Percentiles rank a stretch among this genome's conserved stretches.
phyloP scores from a whole-genome alignment of 2,113 vertebrate genomes.

The Hystrix brachyura region DNA sequence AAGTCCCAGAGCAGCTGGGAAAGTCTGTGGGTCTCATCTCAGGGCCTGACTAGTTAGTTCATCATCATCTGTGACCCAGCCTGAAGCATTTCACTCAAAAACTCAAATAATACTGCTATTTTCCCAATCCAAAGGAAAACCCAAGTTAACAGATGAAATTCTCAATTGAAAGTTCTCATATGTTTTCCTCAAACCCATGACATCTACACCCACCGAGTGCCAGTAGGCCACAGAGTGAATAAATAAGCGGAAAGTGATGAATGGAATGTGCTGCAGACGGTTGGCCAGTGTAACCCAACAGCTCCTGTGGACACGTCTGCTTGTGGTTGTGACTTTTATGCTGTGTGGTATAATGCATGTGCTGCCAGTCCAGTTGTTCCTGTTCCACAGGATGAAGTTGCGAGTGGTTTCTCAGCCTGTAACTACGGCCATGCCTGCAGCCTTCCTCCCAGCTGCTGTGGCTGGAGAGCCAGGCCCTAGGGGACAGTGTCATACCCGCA shows the following conservation, averaged over 20 bases:
- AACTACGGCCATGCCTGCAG: accelerated
- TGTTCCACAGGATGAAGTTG: not conserved
- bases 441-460: not conserved
- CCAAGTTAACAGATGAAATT: not conserved
- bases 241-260: not conserved
- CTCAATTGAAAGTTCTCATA: not conserved
- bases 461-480: not conserved
- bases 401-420: not conserved
- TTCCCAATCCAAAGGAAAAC: not conserved
- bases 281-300: not conserved
- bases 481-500: not conserved
- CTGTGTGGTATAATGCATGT: accelerated
- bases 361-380: not conserved
- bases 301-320: not conserved
- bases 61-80: not conserved
- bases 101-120: not conserved
- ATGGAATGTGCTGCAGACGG: not conserved
- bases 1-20: not conserved
- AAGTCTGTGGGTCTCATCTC: not conserved
- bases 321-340: not conserved
- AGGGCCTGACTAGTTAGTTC: not conserved
- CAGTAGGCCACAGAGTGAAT: not conserved
- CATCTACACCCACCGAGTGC: not conserved
- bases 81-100: not conserved
- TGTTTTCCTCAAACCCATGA: not conserved